phyloP scores from a whole-genome alignment of 1,140 invertebrate genomes.

The Diprion similis region DNA sequence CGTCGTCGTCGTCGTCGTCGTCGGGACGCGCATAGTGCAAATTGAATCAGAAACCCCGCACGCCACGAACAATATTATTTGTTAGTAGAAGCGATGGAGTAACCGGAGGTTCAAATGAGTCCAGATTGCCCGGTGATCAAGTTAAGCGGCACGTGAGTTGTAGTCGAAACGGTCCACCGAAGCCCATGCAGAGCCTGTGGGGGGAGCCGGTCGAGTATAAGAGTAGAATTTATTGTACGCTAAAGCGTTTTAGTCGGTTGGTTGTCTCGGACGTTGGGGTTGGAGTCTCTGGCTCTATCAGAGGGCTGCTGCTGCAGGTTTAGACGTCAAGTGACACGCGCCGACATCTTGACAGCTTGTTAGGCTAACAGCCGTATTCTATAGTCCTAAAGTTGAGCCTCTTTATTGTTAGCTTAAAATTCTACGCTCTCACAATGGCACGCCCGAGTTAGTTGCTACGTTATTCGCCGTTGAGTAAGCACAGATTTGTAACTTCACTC shows the following conservation, averaged over 20 bases:
- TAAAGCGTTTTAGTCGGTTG: background rate
- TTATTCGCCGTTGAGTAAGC: no score
- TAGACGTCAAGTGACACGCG: slow-evolving; percentile 51
- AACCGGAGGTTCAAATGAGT: slow-evolving; percentile 62
- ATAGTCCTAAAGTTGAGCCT: slow-evolving; percentile 15
- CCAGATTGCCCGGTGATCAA: slow-evolving; percentile 63
- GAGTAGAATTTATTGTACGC: background rate
- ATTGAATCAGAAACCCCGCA: slow-evolving; percentile 56
- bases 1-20: background rate
- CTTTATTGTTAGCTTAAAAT: slow-evolving; percentile 14
- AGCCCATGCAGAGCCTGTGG: background rate
- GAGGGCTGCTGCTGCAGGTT: slow-evolving; percentile 26
- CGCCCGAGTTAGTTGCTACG: no score
- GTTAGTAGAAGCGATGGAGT: slow-evolving; percentile 59
- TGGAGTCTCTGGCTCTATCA: background rate
- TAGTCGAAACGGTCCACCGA: background rate
- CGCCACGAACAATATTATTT: slow-evolving; percentile 59
- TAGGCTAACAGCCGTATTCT: slow-evolving; percentile 47
- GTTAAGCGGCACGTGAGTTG: slow-evolving; percentile 60
- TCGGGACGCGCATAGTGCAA: slow-evolving; percentile 38
- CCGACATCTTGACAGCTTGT: slow-evolving; percentile 60
- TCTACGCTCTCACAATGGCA: background rate
- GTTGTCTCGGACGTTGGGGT: slow-evolving; percentile 6
- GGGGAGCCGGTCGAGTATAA: background rate
- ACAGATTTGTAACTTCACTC: no score